A percentile compares a stretch with the other conserved stretches of the same genome.
These are phyloP conservation scores for Crocidura indochinensis DNA, from an alignment of 2,797 vertebrate species.

Conservation along the genomic window DNA sequence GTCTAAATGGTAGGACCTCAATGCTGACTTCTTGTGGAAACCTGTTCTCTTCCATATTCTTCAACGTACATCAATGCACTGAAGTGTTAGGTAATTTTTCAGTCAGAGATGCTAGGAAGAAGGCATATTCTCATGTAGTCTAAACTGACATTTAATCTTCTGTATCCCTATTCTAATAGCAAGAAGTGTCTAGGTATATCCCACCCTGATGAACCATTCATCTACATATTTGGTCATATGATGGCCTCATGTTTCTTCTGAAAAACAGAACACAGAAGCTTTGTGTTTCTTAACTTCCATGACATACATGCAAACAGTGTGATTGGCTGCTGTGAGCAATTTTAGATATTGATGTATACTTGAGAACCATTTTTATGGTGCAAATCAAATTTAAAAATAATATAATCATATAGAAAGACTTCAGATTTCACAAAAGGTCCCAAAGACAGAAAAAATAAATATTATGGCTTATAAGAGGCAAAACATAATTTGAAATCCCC, in stretches of 20 bases:
- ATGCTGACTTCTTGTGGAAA: neutral
- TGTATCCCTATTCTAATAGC: neutral
- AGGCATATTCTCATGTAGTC: neutral
- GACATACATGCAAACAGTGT: neutral
- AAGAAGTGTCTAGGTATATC: neutral
- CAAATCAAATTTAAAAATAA: too few relatives aligned
- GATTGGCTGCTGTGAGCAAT: neutral
- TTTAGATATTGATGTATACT: too few relatives aligned
- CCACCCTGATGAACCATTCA: neutral
- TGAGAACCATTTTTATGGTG: too few relatives aligned
- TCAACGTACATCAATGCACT: neutral
- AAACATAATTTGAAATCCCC: neutral
- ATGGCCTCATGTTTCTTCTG: too few relatives aligned
- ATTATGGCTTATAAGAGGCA: neutral
- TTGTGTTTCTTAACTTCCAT: neutral
- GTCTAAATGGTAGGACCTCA: conserved; percentile 12
- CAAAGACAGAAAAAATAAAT: neutral
- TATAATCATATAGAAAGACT: neutral
- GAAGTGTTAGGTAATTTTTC: conserved; percentile 8
- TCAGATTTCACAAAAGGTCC: neutral
- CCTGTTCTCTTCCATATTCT: neutral
- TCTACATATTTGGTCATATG: neutral
- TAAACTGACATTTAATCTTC: neutral
- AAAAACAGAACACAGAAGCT: too few relatives aligned
- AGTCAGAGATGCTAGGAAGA: neutral